Conservation (phyloP, 2,797 vertebrate species). For the Bryconaethiops microstoma region DNA sequence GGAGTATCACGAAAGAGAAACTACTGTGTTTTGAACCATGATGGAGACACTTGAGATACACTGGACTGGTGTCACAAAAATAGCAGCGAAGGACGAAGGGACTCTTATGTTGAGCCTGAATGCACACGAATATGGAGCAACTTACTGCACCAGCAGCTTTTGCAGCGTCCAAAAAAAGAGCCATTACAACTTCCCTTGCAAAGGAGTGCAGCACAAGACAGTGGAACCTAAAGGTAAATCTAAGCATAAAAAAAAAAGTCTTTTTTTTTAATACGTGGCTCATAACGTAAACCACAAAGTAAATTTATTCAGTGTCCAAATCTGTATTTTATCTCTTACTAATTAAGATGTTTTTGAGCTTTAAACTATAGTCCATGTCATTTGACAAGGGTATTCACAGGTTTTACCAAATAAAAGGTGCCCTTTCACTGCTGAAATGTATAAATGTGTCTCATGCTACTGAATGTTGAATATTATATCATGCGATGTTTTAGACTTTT, state of each 20-base stretch:
- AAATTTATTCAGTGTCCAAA: not conserved
- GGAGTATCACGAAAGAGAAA: not conserved
- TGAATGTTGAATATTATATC: not conserved
- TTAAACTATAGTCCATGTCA: not conserved
- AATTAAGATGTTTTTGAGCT: not conserved
- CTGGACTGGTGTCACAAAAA: not conserved
- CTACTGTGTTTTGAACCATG: not conserved
- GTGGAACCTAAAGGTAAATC: not conserved
- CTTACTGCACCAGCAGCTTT: not conserved
- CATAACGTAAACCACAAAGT: not conserved
- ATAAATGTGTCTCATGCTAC: not conserved
- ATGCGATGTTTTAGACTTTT: not conserved
- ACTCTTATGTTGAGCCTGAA: constrained; percentile 4
- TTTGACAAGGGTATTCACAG: not conserved
- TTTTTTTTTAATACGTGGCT: not conserved
- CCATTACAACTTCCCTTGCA: not conserved
- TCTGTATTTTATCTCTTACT: not conserved
- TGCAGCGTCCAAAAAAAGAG: constrained; percentile 1
- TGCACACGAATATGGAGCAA: not conserved
- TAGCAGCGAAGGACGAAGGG: not conserved
- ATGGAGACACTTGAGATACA: not conserved
- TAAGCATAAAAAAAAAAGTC: not conserved
- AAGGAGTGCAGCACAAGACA: not conserved
- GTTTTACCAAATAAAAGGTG: not conserved
- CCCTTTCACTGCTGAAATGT: not conserved